These are phyloP conservation scores for Illadopsis cleaveri DNA, from an alignment of 2,113 vertebrate species.

Conservation along the genomic window DNA sequence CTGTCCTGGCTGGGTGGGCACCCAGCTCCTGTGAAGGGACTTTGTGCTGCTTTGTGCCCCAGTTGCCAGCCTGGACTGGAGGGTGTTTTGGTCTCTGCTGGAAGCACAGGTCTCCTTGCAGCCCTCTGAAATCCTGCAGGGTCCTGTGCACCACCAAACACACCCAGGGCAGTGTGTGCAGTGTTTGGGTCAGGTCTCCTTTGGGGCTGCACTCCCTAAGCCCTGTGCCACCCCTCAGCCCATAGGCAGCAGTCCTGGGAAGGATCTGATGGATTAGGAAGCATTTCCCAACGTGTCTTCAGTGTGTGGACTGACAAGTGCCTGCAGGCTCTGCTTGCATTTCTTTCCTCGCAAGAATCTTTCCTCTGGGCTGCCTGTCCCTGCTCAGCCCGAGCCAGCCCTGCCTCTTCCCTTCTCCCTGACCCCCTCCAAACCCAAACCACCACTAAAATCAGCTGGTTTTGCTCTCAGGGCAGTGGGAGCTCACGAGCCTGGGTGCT, in stretches of 20 bases:
- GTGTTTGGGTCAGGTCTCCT: background rate
- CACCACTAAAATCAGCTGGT: background rate
- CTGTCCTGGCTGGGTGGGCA: background rate
- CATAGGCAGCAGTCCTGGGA: background rate
- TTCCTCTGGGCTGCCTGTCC: background rate
- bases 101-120: background rate
- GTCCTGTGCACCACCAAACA: background rate
- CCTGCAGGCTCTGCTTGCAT: background rate
- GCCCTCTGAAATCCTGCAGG: background rate
- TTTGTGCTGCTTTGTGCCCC: background rate
- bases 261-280: background rate
- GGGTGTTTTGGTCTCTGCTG: background rate
- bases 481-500: background rate
- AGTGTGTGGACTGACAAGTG: background rate
- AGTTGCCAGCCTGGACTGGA: rapidly evolving
- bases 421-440: background rate
- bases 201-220: background rate
- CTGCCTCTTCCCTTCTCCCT: background rate
- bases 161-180: rapidly evolving
- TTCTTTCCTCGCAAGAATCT: background rate
- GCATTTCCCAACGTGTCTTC: background rate
- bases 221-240: background rate
- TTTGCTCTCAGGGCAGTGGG: background rate
- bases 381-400: background rate
- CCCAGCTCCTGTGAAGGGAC: background rate